Percentiles rank a stretch among this genome's conserved stretches.
Conservation (phyloP, 37 sponge, comb jelly and placozoan genomes). For the Sycon ciliatum region DNA sequence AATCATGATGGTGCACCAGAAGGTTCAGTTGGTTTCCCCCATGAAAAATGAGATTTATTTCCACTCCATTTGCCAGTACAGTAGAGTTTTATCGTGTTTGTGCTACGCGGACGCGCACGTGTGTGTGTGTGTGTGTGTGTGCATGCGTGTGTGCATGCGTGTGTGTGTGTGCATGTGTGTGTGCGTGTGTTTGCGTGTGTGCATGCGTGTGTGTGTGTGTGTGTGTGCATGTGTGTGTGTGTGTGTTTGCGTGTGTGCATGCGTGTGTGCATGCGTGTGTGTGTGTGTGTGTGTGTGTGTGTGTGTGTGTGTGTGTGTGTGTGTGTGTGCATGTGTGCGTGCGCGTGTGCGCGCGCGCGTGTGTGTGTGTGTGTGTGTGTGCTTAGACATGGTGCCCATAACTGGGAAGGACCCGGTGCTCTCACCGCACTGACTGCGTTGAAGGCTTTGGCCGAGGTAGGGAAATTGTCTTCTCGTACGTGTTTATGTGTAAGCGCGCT, state of each 20-base stretch:
- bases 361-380: slow-evolving; percentile 12
- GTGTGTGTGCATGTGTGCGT: background rate
- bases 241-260: background rate
- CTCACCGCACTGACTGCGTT: background rate
- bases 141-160: slow-evolving; percentile 11
- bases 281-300: slow-evolving; percentile 24
- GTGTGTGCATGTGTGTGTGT: slow-evolving; percentile 9
- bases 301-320: slow-evolving; percentile 25
- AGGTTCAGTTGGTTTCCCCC: background rate
- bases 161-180: slow-evolving; percentile 15
- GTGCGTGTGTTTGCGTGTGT: slow-evolving; percentile 13
- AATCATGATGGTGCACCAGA: background rate
- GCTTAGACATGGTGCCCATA: slow-evolving; percentile 14
- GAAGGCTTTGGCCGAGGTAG: background rate
- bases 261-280: slow-evolving; percentile 12
- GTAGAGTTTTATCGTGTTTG: background rate
- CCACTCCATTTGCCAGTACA: background rate
- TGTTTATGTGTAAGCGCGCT: too few relatives aligned
- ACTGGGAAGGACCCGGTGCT: slow-evolving; percentile 14
- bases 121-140: background rate
- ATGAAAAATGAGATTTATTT: too few relatives aligned
- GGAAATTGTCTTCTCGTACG: background rate
- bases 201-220: slow-evolving; percentile 15
- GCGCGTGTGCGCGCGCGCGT: background rate
- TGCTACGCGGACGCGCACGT: background rate